A percentile compares a stretch with the other conserved stretches of the same genome.
Evolutionary conservation across 92 coral and sea anemone genomes (phyloP).

Genomic region (Palythoa grandis): DNA sequence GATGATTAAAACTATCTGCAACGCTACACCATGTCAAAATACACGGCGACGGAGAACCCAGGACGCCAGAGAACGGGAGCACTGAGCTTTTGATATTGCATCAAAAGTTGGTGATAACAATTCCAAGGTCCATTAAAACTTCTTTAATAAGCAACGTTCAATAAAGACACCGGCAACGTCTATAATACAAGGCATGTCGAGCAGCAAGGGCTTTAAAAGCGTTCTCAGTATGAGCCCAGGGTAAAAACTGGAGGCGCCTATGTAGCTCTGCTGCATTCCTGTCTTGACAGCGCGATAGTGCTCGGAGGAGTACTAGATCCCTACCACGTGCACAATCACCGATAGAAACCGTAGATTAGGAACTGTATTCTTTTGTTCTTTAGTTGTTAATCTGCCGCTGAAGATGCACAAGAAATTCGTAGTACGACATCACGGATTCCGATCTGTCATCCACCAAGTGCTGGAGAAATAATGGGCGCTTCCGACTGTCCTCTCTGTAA

Average conservation of each 20-base stretch:
- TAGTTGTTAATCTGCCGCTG: slow-evolving; percentile 90
- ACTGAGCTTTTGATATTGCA: background rate
- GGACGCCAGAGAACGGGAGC: background rate
- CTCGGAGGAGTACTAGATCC: background rate
- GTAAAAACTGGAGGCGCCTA: too few species aligned
- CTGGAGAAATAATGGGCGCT: slow-evolving; percentile 81
- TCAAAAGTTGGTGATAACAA: background rate
- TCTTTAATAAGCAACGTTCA: background rate
- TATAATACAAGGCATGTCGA: background rate
- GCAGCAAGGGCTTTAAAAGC: background rate
- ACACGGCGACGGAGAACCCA: background rate
- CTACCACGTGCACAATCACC: background rate
- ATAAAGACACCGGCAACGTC: background rate
- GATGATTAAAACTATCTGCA: background rate
- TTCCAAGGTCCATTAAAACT: background rate
- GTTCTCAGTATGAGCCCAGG: background rate
- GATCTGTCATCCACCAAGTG: slow-evolving; percentile 94
- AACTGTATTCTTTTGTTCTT: background rate
- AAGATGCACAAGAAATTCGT: slow-evolving; percentile 91
- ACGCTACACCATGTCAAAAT: background rate
- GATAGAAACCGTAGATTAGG: background rate
- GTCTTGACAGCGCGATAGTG: too few species aligned
- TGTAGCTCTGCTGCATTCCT: background rate
- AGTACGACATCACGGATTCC: slow-evolving; percentile 98
- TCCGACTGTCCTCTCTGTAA: slow-evolving; percentile 92